Evolutionary conservation across 2,797 vertebrate species (phyloP).

Genomic region (Enteromius treurensis): DNA sequence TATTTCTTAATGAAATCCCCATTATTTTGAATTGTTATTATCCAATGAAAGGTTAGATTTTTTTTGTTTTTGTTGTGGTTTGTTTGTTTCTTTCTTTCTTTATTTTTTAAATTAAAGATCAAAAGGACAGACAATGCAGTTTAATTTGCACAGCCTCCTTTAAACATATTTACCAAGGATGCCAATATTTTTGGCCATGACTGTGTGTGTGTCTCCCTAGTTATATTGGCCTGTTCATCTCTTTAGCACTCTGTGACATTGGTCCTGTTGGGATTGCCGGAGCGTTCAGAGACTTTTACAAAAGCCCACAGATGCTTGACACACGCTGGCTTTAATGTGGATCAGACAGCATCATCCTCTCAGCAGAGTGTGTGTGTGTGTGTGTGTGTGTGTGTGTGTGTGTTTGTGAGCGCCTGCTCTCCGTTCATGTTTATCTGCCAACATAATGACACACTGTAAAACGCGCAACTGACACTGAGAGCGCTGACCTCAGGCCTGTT

Average conservation of each 20-base stretch:
- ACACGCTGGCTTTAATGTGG: not conserved
- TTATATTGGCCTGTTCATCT: not conserved
- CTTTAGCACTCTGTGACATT: not conserved
- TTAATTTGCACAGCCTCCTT: no score
- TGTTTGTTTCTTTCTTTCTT: no score
- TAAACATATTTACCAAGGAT: no score
- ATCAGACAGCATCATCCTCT: not conserved
- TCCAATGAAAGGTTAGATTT: no score
- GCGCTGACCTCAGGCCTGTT: slow-evolving; percentile 58
- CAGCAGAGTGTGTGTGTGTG: not conserved
- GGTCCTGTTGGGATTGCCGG: not conserved
- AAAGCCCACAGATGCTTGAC: not conserved
- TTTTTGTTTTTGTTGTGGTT: no score
- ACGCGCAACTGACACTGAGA: slow-evolving; percentile 63
- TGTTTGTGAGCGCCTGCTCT: not conserved
- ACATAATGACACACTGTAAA: slow-evolving; percentile 69
- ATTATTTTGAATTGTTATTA: no score
- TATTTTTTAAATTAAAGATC: no score
- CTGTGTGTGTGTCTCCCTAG: not conserved
- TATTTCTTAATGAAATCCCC: no score
- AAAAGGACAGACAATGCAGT: no score
- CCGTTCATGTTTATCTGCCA: slow-evolving; percentile 44
- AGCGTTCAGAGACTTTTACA: not conserved
- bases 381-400: not conserved
- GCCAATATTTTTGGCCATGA: no score